Conservation (phyloP, 2,888 invertebrate species). For the Eupelmus urozonus region DNA sequence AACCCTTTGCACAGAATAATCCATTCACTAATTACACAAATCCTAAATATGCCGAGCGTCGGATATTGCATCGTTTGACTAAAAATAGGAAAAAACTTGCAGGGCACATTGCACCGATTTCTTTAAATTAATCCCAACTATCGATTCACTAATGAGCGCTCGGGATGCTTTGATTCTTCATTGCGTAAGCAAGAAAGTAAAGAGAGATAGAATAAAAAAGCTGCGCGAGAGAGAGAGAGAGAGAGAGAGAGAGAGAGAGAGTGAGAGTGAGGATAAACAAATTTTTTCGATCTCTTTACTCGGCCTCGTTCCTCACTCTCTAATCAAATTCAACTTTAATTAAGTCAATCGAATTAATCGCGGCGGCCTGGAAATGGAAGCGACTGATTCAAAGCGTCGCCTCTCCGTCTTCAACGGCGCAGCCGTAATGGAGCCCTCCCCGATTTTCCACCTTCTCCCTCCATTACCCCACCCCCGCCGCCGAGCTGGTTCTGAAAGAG, state of each 20-base stretch:
- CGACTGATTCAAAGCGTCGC: slow-evolving; percentile 54
- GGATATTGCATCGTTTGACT: no score
- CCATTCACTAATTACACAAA: no score
- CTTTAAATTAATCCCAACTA: slow-evolving; percentile 5
- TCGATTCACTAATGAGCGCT: slow-evolving; percentile 9
- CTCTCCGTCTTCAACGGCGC: not conserved
- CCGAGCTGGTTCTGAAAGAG: no score
- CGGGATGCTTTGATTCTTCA: not conserved
- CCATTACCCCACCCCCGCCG: no score
- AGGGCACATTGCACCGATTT: no score
- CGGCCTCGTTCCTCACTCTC: not conserved
- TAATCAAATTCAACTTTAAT: slow-evolving; percentile 46
- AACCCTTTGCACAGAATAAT: no score
- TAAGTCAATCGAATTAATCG: slow-evolving; percentile 56
- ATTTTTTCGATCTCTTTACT: not conserved
- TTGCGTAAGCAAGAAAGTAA: not conserved
- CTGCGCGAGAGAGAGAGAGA: not conserved
- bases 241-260: not conserved
- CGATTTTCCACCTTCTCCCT: not conserved
- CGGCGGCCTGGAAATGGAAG: slow-evolving; percentile 40
- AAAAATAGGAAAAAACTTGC: no score
- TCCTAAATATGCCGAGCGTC: no score
- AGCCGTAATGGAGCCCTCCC: slow-evolving; percentile 10
- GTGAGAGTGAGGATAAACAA: slow-evolving; percentile 8
- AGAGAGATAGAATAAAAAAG: not conserved